These are phyloP conservation scores for Carduelis carduelis DNA, from an alignment of 2,797 vertebrate genomes.

Conservation along the genomic window DNA sequence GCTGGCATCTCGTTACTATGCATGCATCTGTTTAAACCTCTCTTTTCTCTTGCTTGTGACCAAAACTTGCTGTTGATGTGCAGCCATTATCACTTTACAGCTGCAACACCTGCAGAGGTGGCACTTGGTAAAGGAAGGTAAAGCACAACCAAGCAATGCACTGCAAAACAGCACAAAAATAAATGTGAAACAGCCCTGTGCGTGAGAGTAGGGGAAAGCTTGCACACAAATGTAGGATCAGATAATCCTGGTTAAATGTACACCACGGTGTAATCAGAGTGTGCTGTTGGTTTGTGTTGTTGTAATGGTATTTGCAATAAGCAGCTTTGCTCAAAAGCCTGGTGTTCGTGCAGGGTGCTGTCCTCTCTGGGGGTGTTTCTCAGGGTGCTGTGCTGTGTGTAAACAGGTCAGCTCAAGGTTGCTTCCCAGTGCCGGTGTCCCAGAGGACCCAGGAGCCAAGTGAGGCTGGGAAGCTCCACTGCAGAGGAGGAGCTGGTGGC, in stretches of 20 bases:
- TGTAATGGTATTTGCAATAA: not conserved
- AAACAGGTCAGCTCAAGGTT: not conserved
- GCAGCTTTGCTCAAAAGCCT: not conserved
- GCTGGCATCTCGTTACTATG: not conserved
- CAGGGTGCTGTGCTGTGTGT: not conserved
- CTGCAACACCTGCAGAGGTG: not conserved
- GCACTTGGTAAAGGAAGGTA: not conserved
- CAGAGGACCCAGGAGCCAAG: not conserved
- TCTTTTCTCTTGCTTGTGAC: not conserved
- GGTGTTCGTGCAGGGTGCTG: not conserved
- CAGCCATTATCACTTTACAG: not conserved
- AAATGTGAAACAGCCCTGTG: not conserved
- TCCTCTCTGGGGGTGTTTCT: not conserved
- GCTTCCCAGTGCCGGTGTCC: not conserved
- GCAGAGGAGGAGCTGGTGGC: not conserved
- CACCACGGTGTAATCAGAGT: not conserved
- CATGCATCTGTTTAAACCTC: not conserved
- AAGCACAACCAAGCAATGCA: rapidly evolving
- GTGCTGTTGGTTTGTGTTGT: not conserved
- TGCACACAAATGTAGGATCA: not conserved
- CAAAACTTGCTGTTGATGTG: not conserved
- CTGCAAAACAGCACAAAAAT: not conserved
- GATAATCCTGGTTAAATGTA: not conserved
- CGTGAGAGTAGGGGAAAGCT: not conserved
- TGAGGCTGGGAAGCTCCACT: not conserved